These are phyloP conservation scores for Globicephala melas DNA, from an alignment of 2,113 vertebrate species.

Conservation along the genomic window DNA sequence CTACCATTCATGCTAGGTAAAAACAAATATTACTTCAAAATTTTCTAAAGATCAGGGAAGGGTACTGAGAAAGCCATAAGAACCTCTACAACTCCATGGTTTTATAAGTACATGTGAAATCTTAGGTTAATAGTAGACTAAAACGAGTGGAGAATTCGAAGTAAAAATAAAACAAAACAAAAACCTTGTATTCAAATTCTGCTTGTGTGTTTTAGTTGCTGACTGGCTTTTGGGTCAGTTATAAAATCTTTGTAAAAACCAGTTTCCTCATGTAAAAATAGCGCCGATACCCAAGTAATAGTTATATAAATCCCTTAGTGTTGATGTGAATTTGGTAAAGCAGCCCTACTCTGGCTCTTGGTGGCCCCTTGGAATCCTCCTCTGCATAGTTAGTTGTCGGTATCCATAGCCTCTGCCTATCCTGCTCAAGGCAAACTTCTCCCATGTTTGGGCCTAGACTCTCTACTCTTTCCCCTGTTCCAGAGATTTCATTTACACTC, in stretches of 20 bases:
- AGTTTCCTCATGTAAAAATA: not conserved
- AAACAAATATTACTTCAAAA: not conserved
- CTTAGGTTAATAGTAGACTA: not conserved
- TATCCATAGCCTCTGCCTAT: not conserved
- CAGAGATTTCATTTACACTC: not conserved
- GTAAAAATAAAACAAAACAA: not conserved
- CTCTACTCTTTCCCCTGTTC: not conserved
- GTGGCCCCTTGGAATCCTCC: not conserved
- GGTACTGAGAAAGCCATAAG: not conserved
- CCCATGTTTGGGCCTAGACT: not conserved
- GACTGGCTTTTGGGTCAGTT: not conserved
- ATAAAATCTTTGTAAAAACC: not conserved
- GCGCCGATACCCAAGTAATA: not conserved
- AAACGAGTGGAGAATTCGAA: not conserved
- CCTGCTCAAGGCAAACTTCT: not conserved
- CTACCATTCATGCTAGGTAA: not conserved
- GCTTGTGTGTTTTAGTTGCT: not conserved
- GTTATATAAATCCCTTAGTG: not conserved
- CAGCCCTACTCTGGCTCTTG: not conserved
- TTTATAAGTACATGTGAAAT: not conserved
- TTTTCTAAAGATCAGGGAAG: not conserved
- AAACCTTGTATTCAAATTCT: not conserved
- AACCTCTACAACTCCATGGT: not conserved
- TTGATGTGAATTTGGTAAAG: not conserved
- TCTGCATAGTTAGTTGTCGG: not conserved